A percentile compares a stretch with the other conserved stretches of the same genome.
Evolutionary conservation across 2,113 vertebrate genomes (phyloP).

Genomic region (pig (Sus scrofa)): T2T-Sscrofa CM000828.6:75462001-75462500

Average conservation of each 20-base stretch:
- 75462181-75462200: fast-evolving
- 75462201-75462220: fast-evolving
- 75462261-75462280: not conserved
- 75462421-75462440: fast-evolving
- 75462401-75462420: not conserved
- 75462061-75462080: not conserved
- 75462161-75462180: fast-evolving
- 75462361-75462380: fast-evolving
- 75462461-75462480: fast-evolving
- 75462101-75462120: not conserved
- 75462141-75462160: not conserved
- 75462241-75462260: not conserved
- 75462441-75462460: fast-evolving
- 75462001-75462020: not conserved
- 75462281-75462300: no score
- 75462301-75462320: fast-evolving
- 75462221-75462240: not conserved
- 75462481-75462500: not conserved
- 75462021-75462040: not conserved
- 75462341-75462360: fast-evolving
- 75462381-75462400: fast-evolving
- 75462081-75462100: not conserved
- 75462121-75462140: no score
- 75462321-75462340: fast-evolving
- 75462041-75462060: fast-evolving